Evolutionary conservation across 2,113 vertebrate species (phyloP), one percentile per base, ranked within the genome.

Genomic region (Cyanoramphus novaezelandiae): DNA sequence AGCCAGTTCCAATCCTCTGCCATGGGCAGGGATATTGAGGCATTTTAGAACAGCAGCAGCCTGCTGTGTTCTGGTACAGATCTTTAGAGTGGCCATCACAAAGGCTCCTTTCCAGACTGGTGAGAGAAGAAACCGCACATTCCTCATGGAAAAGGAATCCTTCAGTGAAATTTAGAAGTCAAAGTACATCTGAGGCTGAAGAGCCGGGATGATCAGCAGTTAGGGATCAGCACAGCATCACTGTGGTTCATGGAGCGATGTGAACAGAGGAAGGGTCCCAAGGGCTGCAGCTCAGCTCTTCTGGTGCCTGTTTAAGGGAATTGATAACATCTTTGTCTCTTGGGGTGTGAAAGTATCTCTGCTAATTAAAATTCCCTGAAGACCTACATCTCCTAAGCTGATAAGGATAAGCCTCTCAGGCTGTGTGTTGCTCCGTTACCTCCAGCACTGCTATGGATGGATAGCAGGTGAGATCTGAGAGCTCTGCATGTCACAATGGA

Each of bases 331-430:
- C 89, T 93, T 63, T 93, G 64, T 94, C 67, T 90, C 75, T 95
- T 63, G 84, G 82, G 71, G 59, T 75, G 96, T 80, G 88, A 97
- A 97, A 97, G 94, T 92, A 75, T 84, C 46, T 89, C 68, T 86
- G 92, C 74, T 94, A 96, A 97, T 95, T 97, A 93, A 96, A 98
- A 98, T 95, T 97, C 97, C 85, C 91, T 96, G 95, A 83, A 96
- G 98, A 98, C 98, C 98, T 97, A 98, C 96, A 98, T 98, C 96
- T 97, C 94, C 80, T 98, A 98, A 99, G 98, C 98, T 96, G 97
- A 97, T 98, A 98, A 99, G 64, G 92, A 82, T 98, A 98, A 99
- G 98, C 98, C 93, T 98, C 98, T 99, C 98, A 98, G 90, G 94
- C 59, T 88, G 96, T 93, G 94, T 90, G 67, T 50, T 94, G 96